These are phyloP conservation scores for Sebastes nivosus DNA, from an alignment of 2,797 vertebrate species.

Conservation along the genomic window DNA sequence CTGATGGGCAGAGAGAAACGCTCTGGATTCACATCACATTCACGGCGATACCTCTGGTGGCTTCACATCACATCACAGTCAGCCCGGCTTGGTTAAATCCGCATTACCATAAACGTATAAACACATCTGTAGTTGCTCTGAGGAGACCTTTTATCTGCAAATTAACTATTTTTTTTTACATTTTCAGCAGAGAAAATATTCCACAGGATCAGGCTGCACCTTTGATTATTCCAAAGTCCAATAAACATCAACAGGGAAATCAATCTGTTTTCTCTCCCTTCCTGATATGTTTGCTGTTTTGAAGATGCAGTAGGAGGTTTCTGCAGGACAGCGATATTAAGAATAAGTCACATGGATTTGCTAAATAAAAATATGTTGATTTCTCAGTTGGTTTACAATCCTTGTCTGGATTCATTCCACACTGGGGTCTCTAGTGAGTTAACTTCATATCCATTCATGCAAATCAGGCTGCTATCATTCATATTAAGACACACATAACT, in stretches of 20 bases:
- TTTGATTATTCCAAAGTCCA: slow-evolving; percentile 26
- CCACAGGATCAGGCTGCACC: slow-evolving; percentile 23
- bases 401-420: slow-evolving; percentile 39
- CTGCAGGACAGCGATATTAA: slow-evolving; percentile 37
- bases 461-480: slow-evolving; percentile 29
- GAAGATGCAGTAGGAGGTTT: slow-evolving; percentile 18
- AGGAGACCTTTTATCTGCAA: slow-evolving; percentile 47
- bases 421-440: slow-evolving; percentile 33
- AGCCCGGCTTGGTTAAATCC: slow-evolving; percentile 41
- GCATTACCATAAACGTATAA: slow-evolving; percentile 59
- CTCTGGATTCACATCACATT: slow-evolving; percentile 42
- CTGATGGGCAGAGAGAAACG: slow-evolving; percentile 51
- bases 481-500: slow-evolving; percentile 30
- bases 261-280: slow-evolving; percentile 23
- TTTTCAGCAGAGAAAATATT: slow-evolving; percentile 24
- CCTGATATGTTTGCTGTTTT: slow-evolving; percentile 21
- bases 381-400: slow-evolving; percentile 48
- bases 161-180: slow-evolving; percentile 18
- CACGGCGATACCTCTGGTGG: slow-evolving; percentile 28
- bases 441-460: slow-evolving; percentile 35
- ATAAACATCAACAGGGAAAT: slow-evolving; percentile 58
- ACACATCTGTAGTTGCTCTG: slow-evolving; percentile 45
- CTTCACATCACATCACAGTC: slow-evolving; percentile 40
- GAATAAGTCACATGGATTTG: slow-evolving; percentile 45
- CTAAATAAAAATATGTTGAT: slow-evolving; percentile 42